Evolutionary conservation across 2,797 vertebrate species (phyloP).

Genomic region (Bucorvus abyssinicus): DNA sequence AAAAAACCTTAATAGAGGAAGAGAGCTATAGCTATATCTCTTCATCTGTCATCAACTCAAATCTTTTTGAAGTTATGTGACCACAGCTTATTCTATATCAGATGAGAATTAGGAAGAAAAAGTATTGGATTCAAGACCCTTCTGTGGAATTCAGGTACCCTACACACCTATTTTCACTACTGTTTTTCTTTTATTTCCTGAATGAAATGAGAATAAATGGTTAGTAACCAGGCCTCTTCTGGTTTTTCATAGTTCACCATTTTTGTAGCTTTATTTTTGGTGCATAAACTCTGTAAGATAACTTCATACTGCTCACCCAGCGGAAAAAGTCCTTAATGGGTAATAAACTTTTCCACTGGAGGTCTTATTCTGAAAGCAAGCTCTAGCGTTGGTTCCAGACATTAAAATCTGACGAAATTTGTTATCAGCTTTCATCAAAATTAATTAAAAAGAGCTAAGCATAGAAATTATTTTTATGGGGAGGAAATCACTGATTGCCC

Average conservation of each 20-base stretch:
- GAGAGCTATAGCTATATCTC: neutral
- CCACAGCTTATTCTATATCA: neutral
- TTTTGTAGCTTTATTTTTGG: neutral
- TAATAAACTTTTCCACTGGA: neutral
- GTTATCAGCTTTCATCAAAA: neutral
- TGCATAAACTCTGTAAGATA: neutral
- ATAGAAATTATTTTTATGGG: neutral
- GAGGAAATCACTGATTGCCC: neutral
- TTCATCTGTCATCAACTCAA: neutral
- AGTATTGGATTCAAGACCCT: neutral
- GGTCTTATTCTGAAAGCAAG: neutral
- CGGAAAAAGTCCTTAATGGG: neutral
- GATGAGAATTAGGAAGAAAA: constrained; percentile 1
- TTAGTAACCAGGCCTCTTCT: neutral
- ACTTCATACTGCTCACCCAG: neutral
- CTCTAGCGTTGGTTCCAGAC: neutral
- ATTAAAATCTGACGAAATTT: neutral
- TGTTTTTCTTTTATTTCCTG: neutral
- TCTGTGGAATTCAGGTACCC: neutral
- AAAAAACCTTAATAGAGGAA: neutral
- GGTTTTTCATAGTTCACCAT: neutral
- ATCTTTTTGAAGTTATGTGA: neutral
- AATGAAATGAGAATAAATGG: neutral
- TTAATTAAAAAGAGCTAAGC: neutral
- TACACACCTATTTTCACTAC: neutral